phyloP scores from a whole-genome alignment of 2,113 vertebrate genomes.

The Excalfactoria chinensis region DNA sequence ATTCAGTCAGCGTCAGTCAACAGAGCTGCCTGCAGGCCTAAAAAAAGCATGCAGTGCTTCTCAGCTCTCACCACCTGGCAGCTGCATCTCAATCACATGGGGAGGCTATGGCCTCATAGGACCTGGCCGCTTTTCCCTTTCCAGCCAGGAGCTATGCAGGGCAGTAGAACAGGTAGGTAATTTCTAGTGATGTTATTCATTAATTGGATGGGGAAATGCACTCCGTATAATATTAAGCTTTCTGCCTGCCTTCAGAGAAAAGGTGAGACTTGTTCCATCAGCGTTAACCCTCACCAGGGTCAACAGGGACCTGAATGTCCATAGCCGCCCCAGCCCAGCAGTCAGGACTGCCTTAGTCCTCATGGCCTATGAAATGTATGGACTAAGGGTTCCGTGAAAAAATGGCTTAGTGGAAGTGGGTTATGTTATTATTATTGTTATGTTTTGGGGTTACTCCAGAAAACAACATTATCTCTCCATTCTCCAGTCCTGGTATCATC shows the following conservation, averaged over 20 bases:
- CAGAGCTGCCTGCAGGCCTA: constrained; percentile 54
- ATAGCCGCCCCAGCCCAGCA: rapidly evolving
- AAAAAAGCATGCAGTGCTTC: neutral
- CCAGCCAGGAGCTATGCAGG: neutral
- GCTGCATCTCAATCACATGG: neutral
- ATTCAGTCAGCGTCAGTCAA: constrained; percentile 8
- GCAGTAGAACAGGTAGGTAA: neutral
- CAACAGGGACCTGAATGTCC: neutral
- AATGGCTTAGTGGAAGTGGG: neutral
- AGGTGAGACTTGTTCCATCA: rapidly evolving
- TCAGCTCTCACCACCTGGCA: constrained; percentile 4
- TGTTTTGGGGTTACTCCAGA: too few species aligned
- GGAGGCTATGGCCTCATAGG: rapidly evolving
- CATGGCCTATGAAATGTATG: neutral
- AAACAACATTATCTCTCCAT: neutral
- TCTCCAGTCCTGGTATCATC: neutral
- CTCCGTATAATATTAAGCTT: neutral
- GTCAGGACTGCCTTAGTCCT: neutral
- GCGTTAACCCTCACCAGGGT: neutral
- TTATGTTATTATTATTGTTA: too few species aligned
- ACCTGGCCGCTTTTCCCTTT: neutral
- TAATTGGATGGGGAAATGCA: neutral
- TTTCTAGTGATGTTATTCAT: constrained; percentile 19
- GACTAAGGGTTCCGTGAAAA: neutral
- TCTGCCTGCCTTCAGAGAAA: neutral